phyloP scores from a whole-genome alignment of 2,888 invertebrate species.

The Trichacis sp. region DNA sequence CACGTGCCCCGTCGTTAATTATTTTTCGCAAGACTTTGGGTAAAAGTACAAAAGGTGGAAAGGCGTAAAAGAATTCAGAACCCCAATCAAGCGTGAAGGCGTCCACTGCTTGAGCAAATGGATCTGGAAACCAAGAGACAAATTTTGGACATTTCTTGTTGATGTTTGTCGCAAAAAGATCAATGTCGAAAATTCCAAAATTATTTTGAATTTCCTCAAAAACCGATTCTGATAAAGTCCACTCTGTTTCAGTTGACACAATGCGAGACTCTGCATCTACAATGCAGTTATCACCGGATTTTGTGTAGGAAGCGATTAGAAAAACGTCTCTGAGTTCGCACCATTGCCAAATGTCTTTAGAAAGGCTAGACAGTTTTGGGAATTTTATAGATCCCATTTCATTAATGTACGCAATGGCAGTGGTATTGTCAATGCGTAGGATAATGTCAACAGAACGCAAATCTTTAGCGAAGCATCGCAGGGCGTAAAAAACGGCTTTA shows the following conservation, averaged over 20 bases:
- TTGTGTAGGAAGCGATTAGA: slow-evolving; percentile 26
- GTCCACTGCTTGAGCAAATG: slow-evolving; percentile 30
- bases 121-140: slow-evolving; percentile 37
- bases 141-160: slow-evolving; percentile 40
- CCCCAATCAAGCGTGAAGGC: slow-evolving; percentile 37
- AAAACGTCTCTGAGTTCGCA: slow-evolving; percentile 10
- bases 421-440: slow-evolving; percentile 18
- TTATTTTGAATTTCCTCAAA: background rate
- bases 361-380: background rate
- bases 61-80: slow-evolving; percentile 32
- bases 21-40: slow-evolving; percentile 35
- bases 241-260: slow-evolving; percentile 18
- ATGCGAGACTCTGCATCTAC: slow-evolving; percentile 20
- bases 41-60: slow-evolving; percentile 42
- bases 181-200: slow-evolving; percentile 28
- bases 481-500: slow-evolving; percentile 12
- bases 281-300: slow-evolving; percentile 15
- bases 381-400: slow-evolving; percentile 20
- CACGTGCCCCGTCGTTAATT: slow-evolving; percentile 14
- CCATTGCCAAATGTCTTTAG: slow-evolving; percentile 26
- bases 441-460: slow-evolving; percentile 3
- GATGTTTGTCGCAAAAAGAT: slow-evolving; percentile 38
- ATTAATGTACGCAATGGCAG: slow-evolving; percentile 26
- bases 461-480: slow-evolving; percentile 31
- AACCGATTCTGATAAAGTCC: background rate